Evolutionary conservation across 2,888 invertebrate species (phyloP).

Genomic region (Drosophila putrida): DNA sequence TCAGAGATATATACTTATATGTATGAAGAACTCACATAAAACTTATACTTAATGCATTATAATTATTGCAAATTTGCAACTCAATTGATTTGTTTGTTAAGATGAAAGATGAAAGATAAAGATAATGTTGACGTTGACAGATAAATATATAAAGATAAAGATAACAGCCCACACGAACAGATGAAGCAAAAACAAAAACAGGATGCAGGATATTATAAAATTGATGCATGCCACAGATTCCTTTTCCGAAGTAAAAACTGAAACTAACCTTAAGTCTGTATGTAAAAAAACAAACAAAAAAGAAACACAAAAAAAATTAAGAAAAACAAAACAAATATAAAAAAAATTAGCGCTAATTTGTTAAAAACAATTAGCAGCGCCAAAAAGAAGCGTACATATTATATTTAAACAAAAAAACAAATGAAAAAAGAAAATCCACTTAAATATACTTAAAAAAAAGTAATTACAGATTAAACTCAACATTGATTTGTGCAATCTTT

Average conservation of each 20-base stretch:
- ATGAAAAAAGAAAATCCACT: conserved; percentile 4
- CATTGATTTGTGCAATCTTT: conserved; percentile 49
- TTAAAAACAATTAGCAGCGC: conserved; percentile 71
- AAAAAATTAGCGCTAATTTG: conserved; percentile 62
- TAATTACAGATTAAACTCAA: conserved; percentile 19
- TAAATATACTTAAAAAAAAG: conserved; percentile 6
- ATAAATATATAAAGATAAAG: background rate
- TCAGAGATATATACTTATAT: background rate
- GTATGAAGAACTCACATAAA: conserved; percentile 1
- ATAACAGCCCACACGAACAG: conserved; percentile 19
- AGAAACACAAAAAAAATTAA: conserved; percentile 10
- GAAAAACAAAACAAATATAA: conserved; percentile 18
- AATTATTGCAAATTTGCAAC: conserved; percentile 13
- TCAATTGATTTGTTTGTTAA: conserved; percentile 15
- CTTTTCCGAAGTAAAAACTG: conserved; percentile 49
- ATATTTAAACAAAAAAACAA: conserved; percentile 28
- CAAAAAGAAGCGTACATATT: conserved; percentile 64
- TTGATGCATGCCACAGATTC: conserved; percentile 47
- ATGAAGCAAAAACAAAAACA: background rate
- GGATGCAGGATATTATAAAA: conserved; percentile 50
- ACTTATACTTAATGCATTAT: conserved; percentile 15
- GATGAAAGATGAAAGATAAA: background rate
- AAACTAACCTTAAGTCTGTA: conserved; percentile 52
- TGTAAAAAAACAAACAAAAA: conserved; percentile 54
- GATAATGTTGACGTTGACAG: conserved; percentile 1